Percentiles rank a stretch among this genome's conserved stretches.
Conservation (phyloP, 2,888 invertebrate genomes). For the Eupithecia subumbrata region DNA sequence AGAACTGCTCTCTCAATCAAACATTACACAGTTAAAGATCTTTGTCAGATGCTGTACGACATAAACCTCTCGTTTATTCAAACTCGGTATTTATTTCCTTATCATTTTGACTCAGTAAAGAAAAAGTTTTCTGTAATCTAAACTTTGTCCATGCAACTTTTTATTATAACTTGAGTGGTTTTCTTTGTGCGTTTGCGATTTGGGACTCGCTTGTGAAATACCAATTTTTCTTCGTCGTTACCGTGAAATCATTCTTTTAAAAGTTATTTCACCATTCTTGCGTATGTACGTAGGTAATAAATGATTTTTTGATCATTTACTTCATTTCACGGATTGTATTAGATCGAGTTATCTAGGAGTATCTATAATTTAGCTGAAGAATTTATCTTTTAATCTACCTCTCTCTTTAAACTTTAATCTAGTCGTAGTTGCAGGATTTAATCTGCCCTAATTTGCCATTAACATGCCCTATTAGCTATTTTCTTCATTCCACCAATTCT, state of each 20-base stretch:
- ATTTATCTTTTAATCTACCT: background rate
- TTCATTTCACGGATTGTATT: background rate
- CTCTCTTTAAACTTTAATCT: background rate
- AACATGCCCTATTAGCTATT: background rate
- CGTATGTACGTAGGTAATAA: background rate
- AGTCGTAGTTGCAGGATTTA: background rate
- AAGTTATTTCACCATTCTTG: slow-evolving; percentile 3
- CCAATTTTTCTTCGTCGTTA: slow-evolving; percentile 26
- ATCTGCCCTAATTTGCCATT: too few relatives aligned
- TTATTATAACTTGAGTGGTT: slow-evolving; percentile 36
- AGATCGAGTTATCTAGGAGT: background rate
- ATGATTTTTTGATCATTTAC: background rate
- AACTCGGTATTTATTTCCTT: background rate
- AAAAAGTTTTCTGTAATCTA: slow-evolving; percentile 17
- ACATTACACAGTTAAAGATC: background rate
- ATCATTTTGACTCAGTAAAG: background rate
- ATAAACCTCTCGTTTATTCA: background rate
- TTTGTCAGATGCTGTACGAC: background rate
- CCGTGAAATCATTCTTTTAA: slow-evolving; percentile 9
- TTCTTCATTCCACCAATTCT: background rate
- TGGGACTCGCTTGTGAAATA: slow-evolving; percentile 27
- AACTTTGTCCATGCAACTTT: slow-evolving; percentile 35
- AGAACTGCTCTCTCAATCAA: background rate
- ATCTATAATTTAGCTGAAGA: background rate
- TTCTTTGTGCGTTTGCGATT: slow-evolving; percentile 29